A percentile compares a stretch with the other conserved stretches of the same genome.
These are phyloP conservation scores for Peromyscus attwateri DNA, from an alignment of 2,797 vertebrate genomes.

Conservation along the genomic window DNA sequence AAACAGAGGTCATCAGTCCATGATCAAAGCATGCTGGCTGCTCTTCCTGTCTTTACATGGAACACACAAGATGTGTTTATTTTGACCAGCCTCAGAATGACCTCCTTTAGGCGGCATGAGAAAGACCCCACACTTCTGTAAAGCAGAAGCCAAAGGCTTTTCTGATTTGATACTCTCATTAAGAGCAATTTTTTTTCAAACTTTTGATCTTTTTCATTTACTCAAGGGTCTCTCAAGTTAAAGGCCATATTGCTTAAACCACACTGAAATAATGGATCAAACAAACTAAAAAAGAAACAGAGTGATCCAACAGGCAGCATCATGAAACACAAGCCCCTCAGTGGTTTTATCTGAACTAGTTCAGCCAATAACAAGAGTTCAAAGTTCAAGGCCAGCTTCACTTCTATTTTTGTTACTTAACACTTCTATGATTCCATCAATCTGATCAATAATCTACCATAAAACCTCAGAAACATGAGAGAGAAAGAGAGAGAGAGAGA, in stretches of 20 bases:
- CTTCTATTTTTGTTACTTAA: constrained; percentile 47
- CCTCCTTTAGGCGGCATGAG: constrained; percentile 75
- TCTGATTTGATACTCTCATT: constrained; percentile 74
- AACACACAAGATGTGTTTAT: constrained; percentile 83
- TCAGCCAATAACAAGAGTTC: constrained; percentile 48
- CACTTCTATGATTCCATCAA: constrained; percentile 31
- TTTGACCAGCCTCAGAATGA: constrained; percentile 77
- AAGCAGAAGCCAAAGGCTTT: constrained; percentile 69
- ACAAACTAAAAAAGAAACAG: constrained; percentile 31
- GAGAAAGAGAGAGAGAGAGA: neutral
- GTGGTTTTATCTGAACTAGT: neutral
- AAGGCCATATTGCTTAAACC: constrained; percentile 72
- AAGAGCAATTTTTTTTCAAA: constrained; percentile 75
- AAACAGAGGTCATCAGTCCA: constrained; percentile 70
- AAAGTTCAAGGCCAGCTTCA: constrained; percentile 40
- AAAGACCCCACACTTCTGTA: constrained; percentile 74
- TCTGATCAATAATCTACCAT: constrained; percentile 23
- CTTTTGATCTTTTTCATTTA: constrained; percentile 81
- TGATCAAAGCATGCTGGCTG: constrained; percentile 80
- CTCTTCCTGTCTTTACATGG: constrained; percentile 74
- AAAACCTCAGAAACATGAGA: neutral
- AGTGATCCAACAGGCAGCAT: neutral
- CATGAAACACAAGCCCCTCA: constrained; percentile 21
- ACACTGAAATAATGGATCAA: constrained; percentile 59
- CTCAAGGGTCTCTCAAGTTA: constrained; percentile 71